Evolutionary conservation across 1,140 invertebrate species (phyloP).

Genomic region (Euura saliciscinereae): DNA sequence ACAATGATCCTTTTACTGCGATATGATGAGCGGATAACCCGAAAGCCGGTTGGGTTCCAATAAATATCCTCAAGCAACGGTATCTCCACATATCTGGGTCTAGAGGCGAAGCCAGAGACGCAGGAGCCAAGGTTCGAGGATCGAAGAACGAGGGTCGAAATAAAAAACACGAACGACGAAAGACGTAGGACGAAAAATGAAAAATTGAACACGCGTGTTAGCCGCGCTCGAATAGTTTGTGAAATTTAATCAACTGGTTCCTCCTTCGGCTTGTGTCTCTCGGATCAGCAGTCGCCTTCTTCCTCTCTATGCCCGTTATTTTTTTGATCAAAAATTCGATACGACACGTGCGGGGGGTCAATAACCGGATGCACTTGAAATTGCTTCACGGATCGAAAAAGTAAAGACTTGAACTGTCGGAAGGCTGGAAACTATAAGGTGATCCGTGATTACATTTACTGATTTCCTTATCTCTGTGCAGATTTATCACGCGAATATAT

Average conservation of each 20-base stretch:
- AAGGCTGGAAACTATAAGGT: too few relatives aligned
- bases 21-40: neutral
- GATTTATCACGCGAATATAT: too few relatives aligned
- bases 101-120: neutral
- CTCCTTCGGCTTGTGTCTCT: neutral
- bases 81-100: slow-evolving; percentile 1
- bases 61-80: neutral
- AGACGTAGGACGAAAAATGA: neutral
- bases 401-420: too few relatives aligned
- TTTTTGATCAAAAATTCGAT: slow-evolving; percentile 1
- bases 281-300: too few relatives aligned
- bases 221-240: slow-evolving; percentile 1
- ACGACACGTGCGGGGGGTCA: slow-evolving; percentile 2
- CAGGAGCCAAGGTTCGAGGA: too few relatives aligned
- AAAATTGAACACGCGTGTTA: neutral
- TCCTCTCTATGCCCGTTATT: neutral
- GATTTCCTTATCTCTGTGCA: too few relatives aligned
- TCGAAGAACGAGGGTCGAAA: neutral
- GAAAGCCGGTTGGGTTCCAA: neutral
- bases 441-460: too few relatives aligned
- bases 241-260: slow-evolving; percentile 3
- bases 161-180: neutral
- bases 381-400: too few relatives aligned
- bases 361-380: neutral
- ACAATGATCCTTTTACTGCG: too few relatives aligned